These are phyloP conservation scores for Drosophila vallismaia DNA, from an alignment of 2,888 invertebrate genomes.

Conservation along the genomic window DNA sequence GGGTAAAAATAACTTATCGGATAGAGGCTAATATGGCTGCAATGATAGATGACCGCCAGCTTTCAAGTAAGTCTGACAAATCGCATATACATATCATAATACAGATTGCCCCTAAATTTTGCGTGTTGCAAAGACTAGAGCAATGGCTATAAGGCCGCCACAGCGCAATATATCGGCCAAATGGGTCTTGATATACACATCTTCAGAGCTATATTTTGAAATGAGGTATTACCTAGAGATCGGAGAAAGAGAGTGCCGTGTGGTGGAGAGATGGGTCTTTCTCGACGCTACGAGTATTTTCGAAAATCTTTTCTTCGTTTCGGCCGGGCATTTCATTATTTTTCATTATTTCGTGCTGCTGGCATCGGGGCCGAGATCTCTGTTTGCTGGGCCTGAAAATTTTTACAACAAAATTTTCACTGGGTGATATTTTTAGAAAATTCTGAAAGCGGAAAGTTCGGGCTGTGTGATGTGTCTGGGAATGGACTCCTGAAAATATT, in stretches of 20 bases:
- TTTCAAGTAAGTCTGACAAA: constrained; percentile 19
- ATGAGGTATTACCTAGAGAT: constrained; percentile 10
- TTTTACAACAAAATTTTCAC: constrained; percentile 64
- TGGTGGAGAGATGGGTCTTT: constrained; percentile 21
- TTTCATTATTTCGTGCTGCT: constrained; percentile 53
- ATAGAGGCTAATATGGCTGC: neutral
- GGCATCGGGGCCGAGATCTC: constrained; percentile 31
- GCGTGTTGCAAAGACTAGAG: constrained; percentile 28
- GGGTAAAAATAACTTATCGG: neutral
- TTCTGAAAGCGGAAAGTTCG: constrained; percentile 46
- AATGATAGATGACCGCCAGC: constrained; percentile 16
- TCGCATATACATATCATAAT: constrained; percentile 6
- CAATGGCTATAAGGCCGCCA: constrained; percentile 22
- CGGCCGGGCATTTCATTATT: constrained; percentile 63
- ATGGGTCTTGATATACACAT: constrained; percentile 33
- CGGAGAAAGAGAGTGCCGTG: constrained; percentile 2
- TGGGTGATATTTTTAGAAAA: constrained; percentile 75
- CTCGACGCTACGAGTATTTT: constrained; percentile 50
- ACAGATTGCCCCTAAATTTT: constrained; percentile 5
- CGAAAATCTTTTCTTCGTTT: constrained; percentile 37
- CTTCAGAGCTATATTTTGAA: constrained; percentile 40
- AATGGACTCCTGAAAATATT: constrained; percentile 51
- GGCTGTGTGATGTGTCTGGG: constrained; percentile 42
- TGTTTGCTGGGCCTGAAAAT: constrained; percentile 50
- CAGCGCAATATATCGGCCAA: constrained; percentile 31